Evolutionary conservation across 2,888 invertebrate species (phyloP).

Genomic region (Cataglyphis rosenhaueri): DNA sequence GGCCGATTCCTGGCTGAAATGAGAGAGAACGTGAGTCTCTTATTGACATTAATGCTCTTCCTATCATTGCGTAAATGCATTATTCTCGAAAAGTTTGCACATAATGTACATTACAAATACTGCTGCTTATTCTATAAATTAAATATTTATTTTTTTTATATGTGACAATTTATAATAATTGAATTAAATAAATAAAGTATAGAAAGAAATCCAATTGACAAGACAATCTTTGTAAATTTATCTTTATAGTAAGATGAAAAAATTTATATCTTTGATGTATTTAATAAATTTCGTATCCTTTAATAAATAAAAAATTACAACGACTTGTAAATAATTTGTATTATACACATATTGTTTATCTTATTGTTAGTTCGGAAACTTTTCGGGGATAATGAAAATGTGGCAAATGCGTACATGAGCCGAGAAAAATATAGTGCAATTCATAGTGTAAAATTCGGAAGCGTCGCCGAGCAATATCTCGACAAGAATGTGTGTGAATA

Average conservation of each 20-base stretch:
- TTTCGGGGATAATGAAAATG: constrained; percentile 30
- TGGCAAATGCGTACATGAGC: constrained; percentile 20
- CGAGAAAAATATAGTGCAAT: constrained; percentile 26
- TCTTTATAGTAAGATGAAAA: neutral
- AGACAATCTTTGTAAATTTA: neutral
- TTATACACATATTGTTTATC: neutral
- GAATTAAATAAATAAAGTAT: neutral
- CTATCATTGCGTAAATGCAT: neutral
- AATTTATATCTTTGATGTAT: neutral
- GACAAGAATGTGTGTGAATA: constrained; percentile 27
- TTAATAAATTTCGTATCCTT: neutral
- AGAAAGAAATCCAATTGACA: neutral
- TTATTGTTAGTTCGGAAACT: neutral
- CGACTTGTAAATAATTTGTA: neutral
- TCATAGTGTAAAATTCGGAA: constrained; percentile 34
- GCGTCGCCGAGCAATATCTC: constrained; percentile 19
- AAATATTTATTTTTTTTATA: neutral
- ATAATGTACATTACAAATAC: neutral
- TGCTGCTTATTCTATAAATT: neutral
- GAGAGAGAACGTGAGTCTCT: constrained; percentile 52
- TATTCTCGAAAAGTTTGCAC: constrained; percentile 31
- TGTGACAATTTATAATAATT: neutral
- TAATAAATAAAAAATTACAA: neutral
- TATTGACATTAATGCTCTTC: constrained; percentile 21
- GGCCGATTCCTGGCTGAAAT: constrained; percentile 80